Evolutionary conservation across 2,888 invertebrate species (phyloP), one percentile per base, ranked within the genome.

Genomic region (Smittia aterrima): DNA sequence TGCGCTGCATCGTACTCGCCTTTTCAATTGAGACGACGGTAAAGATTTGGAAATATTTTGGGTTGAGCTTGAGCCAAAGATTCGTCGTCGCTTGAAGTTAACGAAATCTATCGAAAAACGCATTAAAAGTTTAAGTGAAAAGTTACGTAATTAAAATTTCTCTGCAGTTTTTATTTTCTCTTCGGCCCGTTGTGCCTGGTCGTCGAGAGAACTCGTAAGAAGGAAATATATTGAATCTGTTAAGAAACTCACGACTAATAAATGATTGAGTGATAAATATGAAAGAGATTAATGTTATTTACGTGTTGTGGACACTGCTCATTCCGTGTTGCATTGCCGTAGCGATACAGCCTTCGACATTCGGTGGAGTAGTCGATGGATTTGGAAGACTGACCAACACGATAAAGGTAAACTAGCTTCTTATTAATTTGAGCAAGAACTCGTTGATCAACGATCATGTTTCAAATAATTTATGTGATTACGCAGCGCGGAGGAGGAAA

Each of bases 311-410:
- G 53, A 54, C 53, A 22, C n/a, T 54, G 16, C 22, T 72, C 32
- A 38, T 40, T 6, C 13, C 22, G 13, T 6, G 9, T 38, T 38
- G 25, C 32, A 18, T 38, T n/a, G 18, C 58, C 24, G 41, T 41
- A 18, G 71, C 71, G 16, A 62, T 62, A 22, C 70, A 70, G 20
- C 83, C 83, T 41, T 81, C 82, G 24, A 83, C 83, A 40, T 81
- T 83, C 77, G 82, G 83, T 67, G 82, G 81, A 38, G 81, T 83
- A n/a, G 80, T 83, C 41, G 82, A 82, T 1, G 78, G 82, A 76
- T 83, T 83, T 75, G 83, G 82, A 16, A 82, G 82, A 78, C 75
- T 83, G 66, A 83, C 83, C 62, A 83, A 82, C 76, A 79, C 80
- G 58, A 78, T 83, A 75, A 83, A 82, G 81, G 83, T 83, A 76